Conservation (phyloP, 1,140 invertebrate species). For the Cecropterus lyciades region DNA sequence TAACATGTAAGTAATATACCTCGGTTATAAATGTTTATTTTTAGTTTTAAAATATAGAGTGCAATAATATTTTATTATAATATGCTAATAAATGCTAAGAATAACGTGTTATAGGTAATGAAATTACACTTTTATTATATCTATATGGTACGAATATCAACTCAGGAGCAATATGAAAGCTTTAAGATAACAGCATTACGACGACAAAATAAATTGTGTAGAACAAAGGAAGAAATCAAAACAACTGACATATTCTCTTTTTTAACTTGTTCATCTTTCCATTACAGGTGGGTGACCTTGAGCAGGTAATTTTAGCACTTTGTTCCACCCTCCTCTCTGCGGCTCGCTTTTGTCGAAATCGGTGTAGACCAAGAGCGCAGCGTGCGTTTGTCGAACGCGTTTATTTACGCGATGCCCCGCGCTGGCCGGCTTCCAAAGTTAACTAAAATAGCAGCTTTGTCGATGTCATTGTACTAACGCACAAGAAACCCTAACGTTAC, state of each 20-base stretch:
- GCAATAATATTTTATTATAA: too few species aligned
- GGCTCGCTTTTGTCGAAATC: conserved; percentile 44
- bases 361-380: conserved; percentile 43
- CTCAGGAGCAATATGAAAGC: background rate
- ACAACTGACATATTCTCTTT: background rate
- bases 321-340: conserved; percentile 9
- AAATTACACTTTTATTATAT: too few species aligned
- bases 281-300: conserved; percentile 18
- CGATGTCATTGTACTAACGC: conserved; percentile 79
- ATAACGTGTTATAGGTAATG: too few species aligned
- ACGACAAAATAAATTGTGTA: too few species aligned
- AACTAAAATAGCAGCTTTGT: conserved; percentile 75
- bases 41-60: too few species aligned
- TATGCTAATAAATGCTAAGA: too few species aligned
- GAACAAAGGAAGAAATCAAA: background rate
- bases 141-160: too few species aligned
- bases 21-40: too few species aligned
- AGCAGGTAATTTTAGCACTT: conserved; percentile 20
- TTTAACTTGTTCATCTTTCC: conserved; percentile 5
- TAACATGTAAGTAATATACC: background rate
- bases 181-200: too few species aligned
- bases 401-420: conserved; percentile 73
- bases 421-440: conserved; percentile 70
- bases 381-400: conserved; percentile 64
- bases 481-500: conserved; percentile 42